Percentiles rank a stretch among this genome's conserved stretches.
phyloP scores from a whole-genome alignment of 2,113 vertebrate genomes.

The Cryptotis parvus region DNA sequence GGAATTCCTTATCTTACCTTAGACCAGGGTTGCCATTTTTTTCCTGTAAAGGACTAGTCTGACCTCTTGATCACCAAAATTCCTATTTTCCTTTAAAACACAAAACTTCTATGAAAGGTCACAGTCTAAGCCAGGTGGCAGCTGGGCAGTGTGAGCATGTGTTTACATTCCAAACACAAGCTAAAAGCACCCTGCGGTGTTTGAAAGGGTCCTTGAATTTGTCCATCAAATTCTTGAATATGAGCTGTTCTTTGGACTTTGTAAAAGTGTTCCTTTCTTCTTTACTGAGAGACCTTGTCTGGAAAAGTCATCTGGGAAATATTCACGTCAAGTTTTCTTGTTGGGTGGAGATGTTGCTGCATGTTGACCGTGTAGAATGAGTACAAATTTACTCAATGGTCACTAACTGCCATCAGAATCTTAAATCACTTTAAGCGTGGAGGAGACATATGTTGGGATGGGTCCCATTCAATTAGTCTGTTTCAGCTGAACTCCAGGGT shows the following conservation, averaged over 20 bases:
- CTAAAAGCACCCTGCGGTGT: conserved; percentile 49
- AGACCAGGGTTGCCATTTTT: neutral
- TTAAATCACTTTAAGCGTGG: conserved; percentile 47
- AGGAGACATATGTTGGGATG: conserved; percentile 60
- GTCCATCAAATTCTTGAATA: conserved; percentile 27
- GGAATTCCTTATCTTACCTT: neutral
- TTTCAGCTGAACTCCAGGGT: conserved; percentile 72
- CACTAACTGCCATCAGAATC: conserved; percentile 10
- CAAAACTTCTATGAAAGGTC: conserved; percentile 55
- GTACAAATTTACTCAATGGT: conserved; percentile 33
- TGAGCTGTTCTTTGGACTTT: conserved; percentile 50
- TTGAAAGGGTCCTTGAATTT: conserved; percentile 51
- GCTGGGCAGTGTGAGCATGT: conserved; percentile 22
- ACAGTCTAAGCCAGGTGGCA: conserved; percentile 56
- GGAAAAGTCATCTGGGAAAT: conserved; percentile 68
- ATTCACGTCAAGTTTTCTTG: conserved; percentile 26
- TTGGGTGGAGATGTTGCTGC: neutral
- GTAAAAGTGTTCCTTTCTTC: conserved; percentile 41
- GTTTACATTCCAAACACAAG: conserved; percentile 76
- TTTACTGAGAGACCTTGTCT: conserved; percentile 48
- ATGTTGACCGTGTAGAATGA: neutral
- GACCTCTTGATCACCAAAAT: conserved; percentile 15
- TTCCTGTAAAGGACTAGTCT: neutral
- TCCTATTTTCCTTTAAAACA: conserved; percentile 32
- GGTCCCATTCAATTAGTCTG: conserved; percentile 54